Base-by-base conservation (phyloP, 2,113 vertebrate species). In the Balaeniceps rex region DNA sequence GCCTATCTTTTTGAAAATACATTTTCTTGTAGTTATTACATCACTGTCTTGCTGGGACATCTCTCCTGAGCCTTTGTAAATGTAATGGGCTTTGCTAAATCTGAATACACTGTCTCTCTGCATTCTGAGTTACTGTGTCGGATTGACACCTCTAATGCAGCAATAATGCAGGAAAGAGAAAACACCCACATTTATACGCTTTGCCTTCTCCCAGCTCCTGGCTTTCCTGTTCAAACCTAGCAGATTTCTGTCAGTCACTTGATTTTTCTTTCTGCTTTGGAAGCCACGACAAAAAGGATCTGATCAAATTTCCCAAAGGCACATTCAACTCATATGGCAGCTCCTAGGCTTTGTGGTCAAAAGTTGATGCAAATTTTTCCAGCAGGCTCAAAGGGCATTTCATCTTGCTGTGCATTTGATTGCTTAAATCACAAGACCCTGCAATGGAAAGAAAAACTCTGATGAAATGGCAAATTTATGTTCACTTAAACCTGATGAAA, bases 1-100 rank as follows among this genome's bases (percentile, higher is more conserved):
- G 93, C 94, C 91, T 93, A 31, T 94, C 84, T 91, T 90, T 72
- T 22, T 74, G 84, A 83, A 96, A 96, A 94, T 80, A 94, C 81
- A 83, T 97, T 97, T 96, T 88, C 75, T 29, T 97, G 95, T 90
- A 38, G 87, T 93, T 97, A 95, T 96, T 96, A 77, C 95, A 96
- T 90, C 93, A 90, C 89, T 91, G 87, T 38, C 94, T 95, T 96
- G 96, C 97, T 93, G 93, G 87, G 97, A 95, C 94, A 94, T 91
- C 89, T 97, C 93, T 94, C 94, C 93, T 51, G 93, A 96, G 94
- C 55, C 77, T 94, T 89, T 65, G 57, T 28, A 40, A 81, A 63
- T 64, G 51, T 34, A 79, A 93, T 68, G 78, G 87, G 78, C 81
- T 96, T 72, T 70, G 93, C 84, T 88, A 74, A 46, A 85, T 80